Evolutionary conservation across 2,113 vertebrate genomes (phyloP), one percentile per base, ranked within the genome.

Genomic region (Ceyx melanurus): DNA sequence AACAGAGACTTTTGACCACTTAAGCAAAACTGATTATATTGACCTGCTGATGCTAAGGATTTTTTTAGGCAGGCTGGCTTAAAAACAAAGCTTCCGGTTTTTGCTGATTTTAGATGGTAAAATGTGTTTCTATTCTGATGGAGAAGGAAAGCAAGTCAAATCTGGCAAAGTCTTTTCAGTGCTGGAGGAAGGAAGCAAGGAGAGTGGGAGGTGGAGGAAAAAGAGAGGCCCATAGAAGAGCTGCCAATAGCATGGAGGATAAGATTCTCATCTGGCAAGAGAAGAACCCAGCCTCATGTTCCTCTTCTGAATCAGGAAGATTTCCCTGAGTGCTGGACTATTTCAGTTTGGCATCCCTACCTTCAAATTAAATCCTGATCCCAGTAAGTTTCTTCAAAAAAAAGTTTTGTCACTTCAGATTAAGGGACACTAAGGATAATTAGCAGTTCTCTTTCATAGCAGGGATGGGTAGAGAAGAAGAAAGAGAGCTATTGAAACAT

Each of bases 321-420:
- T 31, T 71, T 54, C 76, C 72, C 33, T 13, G 7, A 67, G 7
- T 73, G 25, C 33, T 82, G 46, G 64, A 17, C 46, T 88, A 43
- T 53, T 72, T 71, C 25, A 8, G 35, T 83, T 90, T 96, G 80
- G 79, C 85, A 81, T 77, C 25, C 40, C 33, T 88, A 45, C 29
- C 40, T 88, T 90, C 91, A 89, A 86, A 88, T 88, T 77, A 78
- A 90, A 67, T 74, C n/a, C 48, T 64, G 68, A 91, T 86, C 33
- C 33, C 3, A 16, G 80, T 42, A 82, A 56, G 13, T 51, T 57
- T 46, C 19, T 91, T 92, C 85, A 62, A 70, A 28, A 64, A 64
- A 53, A 91, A 64, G 12, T 64, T 92, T 79, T 88, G 28, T 80
- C 43, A 74, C 51, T 92, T 87, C 56, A 76, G 46, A 66, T 37